Conservation (phyloP, 2,113 vertebrate species). For the Phylloscopus trochilus region DNA sequence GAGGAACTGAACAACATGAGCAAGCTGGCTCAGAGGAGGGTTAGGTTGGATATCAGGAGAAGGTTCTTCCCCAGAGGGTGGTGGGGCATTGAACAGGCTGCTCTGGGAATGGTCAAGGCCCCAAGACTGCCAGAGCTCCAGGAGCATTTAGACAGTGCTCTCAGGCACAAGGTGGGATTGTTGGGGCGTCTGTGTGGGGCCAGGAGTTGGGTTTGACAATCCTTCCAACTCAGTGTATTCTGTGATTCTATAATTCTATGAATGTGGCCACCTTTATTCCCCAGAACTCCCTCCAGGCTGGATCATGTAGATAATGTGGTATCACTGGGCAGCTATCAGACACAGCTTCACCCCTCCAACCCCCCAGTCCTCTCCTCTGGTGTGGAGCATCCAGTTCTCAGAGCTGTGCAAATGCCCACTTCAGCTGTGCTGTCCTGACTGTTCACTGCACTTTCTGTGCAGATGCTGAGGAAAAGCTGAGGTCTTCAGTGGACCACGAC, state of each 20-base stretch:
- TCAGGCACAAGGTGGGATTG: neutral
- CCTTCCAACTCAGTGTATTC: neutral
- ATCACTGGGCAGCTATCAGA: neutral
- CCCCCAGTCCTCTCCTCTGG: neutral
- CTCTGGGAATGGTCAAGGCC: neutral
- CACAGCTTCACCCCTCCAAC: neutral
- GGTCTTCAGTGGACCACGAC: neutral
- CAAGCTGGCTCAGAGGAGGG: neutral
- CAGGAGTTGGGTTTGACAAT: neutral
- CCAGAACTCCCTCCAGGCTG: neutral
- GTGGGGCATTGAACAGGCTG: neutral
- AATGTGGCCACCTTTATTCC: neutral
- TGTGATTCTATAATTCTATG: neutral
- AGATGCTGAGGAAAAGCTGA: neutral
- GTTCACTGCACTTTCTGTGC: neutral
- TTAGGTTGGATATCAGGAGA: neutral
- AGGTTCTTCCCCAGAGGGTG: neutral
- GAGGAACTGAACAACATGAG: neutral
- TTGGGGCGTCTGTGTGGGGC: neutral
- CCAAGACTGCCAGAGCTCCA: neutral
- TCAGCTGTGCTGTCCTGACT: neutral
- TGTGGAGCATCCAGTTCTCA: neutral
- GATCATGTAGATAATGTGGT: neutral
- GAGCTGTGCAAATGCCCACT: neutral
- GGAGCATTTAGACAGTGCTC: rapidly evolving